Base-by-base conservation (phyloP, 2,113 vertebrate species). In the Coregonus clupeaformis region DNA sequence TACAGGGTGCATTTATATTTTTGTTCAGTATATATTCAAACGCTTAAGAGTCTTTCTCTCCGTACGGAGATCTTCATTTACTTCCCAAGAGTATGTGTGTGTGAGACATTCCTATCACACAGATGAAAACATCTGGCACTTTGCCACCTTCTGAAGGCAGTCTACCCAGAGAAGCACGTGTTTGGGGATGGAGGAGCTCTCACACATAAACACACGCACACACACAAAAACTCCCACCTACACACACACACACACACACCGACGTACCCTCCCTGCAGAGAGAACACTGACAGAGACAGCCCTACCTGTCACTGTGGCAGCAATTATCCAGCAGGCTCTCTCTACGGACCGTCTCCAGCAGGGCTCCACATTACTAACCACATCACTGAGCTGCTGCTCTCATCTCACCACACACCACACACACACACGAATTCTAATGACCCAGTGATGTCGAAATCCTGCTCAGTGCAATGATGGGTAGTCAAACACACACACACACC, bases 301-400 rank as follows among this genome's bases (percentile, higher is more conserved):
- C 87, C 89, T 90, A 91, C 89, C 92, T 93, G 91, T 92, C 91
- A 93, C 83, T 85, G 85, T 89, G 85, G 90, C 85, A 90, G 91
- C 89, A 93, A 93, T 92, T 91, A 93, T 91, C 87, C 85, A 89
- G 82, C 86, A 89, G 89, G 89, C 83, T 89, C 82, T 82, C 88
- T 89, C 89, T 77, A 79, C n/a, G 67, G 87, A 90, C 87, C 72
- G 74, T 84, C 87, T 89, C 88, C 90, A 87, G 87, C 88, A 90
- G 85, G 87, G 88, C 85, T 82, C 76, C 85, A 84, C 82, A 89
- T 90, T 89, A 87, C 84, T 89, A 90, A 90, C 83, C 86, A 89
- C 86, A 90, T 91, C 85, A 86, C 80, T 85, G 87, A 84, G 81
- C 81, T 74, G 65, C 80, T 85, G 86, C 82, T 79, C 80, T 74